Base-by-base conservation (phyloP, 2,797 vertebrate genomes). In the Botia almorhae region DNA sequence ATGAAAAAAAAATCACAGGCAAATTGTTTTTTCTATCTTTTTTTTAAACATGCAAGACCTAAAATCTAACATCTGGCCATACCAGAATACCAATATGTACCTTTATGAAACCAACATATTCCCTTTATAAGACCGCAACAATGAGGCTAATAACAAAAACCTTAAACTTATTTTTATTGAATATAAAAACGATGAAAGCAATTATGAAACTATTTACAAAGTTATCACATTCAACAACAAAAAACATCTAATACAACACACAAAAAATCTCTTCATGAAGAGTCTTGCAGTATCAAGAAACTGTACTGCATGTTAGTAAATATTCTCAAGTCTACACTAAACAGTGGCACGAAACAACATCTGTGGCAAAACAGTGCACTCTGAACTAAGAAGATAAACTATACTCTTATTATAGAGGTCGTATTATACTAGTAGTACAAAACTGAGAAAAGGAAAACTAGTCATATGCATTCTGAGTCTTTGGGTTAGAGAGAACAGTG, bases 331-430 rank as follows among this genome's bases (percentile, higher is more conserved):
- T 12, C 43, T 56, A 69, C 58, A 70, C 48, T 64, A 72, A 50
- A 81, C 69, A 53, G 46, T 70, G 67, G 51, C 65, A 83, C 23
- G 67, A 39, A 74, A 8, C 17, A 51, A 23, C 58, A 36, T 16
- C 51, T 55, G 33, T 11, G 29, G 58, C 6, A 70, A 33, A 76
- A 80, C 69, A 82, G 81, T 79, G 71, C 76, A 71, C 21, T 75
- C 69, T 46, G 5, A 63, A 48, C 17, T 67, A 2, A 58, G 26
- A 81, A 36, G 0, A 56, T 23, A 3, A 76, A 63, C 39, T 16
- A 60, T 64, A 50, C 21, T 0, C 4, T 68, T 39, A n/a, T 56
- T 64, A 29, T 4, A 46, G 53, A 50, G 12, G 13, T 70, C 43
- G 36, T 58, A 11, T 63, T 33, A 76, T 53, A 48, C 33, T 26